Evolutionary conservation across 2,797 vertebrate species (phyloP), one percentile per base, ranked within the genome.

Genomic region (Malurus splendens): DNA sequence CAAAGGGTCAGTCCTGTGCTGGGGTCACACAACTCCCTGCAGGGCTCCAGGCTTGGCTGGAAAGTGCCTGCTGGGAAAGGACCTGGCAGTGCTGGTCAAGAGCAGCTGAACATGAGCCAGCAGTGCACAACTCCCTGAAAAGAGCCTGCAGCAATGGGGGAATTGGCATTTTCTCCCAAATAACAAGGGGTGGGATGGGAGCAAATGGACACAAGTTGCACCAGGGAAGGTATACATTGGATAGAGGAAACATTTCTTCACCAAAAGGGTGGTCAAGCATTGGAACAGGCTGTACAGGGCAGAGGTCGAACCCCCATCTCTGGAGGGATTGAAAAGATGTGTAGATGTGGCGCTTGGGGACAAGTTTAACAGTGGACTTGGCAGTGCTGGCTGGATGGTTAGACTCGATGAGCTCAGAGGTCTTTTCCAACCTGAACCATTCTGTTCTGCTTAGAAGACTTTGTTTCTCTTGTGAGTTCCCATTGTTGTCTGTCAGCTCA

Each of bases 401-500:
- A 39, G 50, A 82, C 28, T 82, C 12, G 1, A 12, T 39, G 56
- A 82, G 24, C 77, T 70, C 64, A 51, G n/a, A n/a, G 50, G 33
- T 33, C 8, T 33, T 33, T 81, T 45, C 56, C 44, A 70, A 41
- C 68, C 36, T 57, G 24, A 75, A 54, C 3, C 1, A 54, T 41
- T 71, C 66, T 88, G 23, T 78, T 77, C 50, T 68, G 5, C 47
- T 51, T 39, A 57, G 77, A 94, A 76, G 33, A 68, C 83, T 79
- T 73, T 56, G 25, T 78, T 92, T 91, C 90, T 96, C 70, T 89
- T 80, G 62, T 56, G 64, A 93, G 59, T 57, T 81, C 75, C 48
- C 10, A 6, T 41, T 90, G 62, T 78, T 59, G 59, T 75, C 60
- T 91, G 65, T 85, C 85, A 75, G 38, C 89, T 91, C 75, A 67